Percentiles rank a stretch among this genome's conserved stretches.
Conservation (phyloP, 2,888 invertebrate species). For the Neelides folsomi region DNA sequence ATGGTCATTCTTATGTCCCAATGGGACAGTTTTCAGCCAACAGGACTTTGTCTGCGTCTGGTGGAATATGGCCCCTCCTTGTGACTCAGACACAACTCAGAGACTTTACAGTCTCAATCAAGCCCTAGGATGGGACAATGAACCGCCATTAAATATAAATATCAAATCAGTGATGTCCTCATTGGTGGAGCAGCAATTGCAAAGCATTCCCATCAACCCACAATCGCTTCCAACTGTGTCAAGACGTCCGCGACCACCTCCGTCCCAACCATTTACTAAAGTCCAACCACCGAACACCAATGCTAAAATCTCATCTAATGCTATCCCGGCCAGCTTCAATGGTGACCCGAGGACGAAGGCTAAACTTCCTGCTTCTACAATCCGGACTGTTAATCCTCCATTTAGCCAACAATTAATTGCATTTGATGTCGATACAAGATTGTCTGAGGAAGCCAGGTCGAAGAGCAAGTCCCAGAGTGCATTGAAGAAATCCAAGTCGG, state of each 20-base stretch:
- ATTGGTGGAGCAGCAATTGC: constrained; percentile 2
- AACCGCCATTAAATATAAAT: neutral
- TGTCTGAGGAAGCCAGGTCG: constrained; percentile 12
- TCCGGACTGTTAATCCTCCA: too few relatives aligned
- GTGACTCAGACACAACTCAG: constrained; percentile 14
- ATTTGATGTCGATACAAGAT: too few relatives aligned
- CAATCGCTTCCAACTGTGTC: neutral
- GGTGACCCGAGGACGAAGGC: too few relatives aligned
- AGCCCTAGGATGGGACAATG: constrained; percentile 30
- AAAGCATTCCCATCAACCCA: neutral
- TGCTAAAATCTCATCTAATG: too few relatives aligned
- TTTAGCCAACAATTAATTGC: too few relatives aligned
- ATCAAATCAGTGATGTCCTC: neutral
- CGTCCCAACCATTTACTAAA: neutral
- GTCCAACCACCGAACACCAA: too few relatives aligned
- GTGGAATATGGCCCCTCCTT: constrained; percentile 28
- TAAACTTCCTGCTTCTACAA: too few relatives aligned
- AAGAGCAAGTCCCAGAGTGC: constrained; percentile 21
- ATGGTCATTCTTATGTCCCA: constrained; percentile 32
- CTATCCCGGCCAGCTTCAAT: too few relatives aligned
- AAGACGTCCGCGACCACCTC: neutral
- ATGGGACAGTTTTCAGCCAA: constrained; percentile 26
- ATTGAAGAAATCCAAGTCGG: constrained; percentile 21
- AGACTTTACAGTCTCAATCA: constrained; percentile 21
- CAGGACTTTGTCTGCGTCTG: constrained; percentile 30